phyloP scores from a whole-genome alignment of 1,140 invertebrate species.

The Diorhabda elongata region DNA sequence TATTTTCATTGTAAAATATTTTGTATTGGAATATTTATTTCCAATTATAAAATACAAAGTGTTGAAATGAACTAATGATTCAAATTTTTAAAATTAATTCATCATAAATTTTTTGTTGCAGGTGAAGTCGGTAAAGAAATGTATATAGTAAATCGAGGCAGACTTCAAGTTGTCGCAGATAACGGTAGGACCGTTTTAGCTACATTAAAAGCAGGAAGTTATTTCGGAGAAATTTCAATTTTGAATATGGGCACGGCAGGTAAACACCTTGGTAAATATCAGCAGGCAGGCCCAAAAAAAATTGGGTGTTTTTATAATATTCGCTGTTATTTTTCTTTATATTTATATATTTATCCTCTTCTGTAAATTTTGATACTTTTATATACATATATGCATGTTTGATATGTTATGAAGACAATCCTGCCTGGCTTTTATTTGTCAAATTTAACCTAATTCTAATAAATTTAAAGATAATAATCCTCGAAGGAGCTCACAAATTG shows the following conservation, averaged over 20 bases:
- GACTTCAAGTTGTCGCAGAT: conserved; percentile 93
- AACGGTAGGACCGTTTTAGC: conserved; percentile 96
- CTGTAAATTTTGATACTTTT: neutral
- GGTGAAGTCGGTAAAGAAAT: conserved; percentile 98
- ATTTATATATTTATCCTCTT: conserved; percentile 7
- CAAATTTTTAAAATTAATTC: too few relatives aligned
- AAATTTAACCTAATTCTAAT: conserved; percentile 11
- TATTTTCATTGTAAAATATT: too few relatives aligned
- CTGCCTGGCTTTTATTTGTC: conserved; percentile 37
- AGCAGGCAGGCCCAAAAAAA: conserved; percentile 48
- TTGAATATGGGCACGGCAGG: conserved; percentile 99
- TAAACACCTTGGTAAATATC: conserved; percentile 92
- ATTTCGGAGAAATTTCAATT: conserved; percentile 99
- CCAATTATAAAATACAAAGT: too few relatives aligned
- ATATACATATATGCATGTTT: conserved; percentile 22
- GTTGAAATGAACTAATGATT: too few relatives aligned
- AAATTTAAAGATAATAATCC: neutral
- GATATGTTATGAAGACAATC: conserved; percentile 12
- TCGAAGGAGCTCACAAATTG: neutral
- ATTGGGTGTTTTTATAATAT: conserved; percentile 5
- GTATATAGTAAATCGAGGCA: conserved; percentile 97
- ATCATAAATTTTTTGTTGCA: conserved; percentile 49
- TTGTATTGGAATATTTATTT: too few relatives aligned
- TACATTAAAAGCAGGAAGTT: conserved; percentile 93
- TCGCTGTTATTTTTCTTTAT: conserved; percentile 7